Base-by-base conservation (phyloP, 2,797 vertebrate genomes). In the Spondyliosoma cantharus region DNA sequence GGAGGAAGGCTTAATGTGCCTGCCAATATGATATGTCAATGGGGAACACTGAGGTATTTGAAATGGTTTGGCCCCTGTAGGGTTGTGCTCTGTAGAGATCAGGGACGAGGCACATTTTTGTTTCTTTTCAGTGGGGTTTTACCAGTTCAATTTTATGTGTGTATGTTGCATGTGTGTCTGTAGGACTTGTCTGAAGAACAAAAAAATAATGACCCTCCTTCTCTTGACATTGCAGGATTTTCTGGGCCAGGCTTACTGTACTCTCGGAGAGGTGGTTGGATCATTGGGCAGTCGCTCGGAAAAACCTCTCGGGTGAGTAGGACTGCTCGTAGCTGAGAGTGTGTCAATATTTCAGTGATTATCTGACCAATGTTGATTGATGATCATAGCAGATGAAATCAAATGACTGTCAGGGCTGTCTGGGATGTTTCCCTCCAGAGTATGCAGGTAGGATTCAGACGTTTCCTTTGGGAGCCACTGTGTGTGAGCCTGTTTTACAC, bases 201-300 rank as follows among this genome's bases (percentile, higher is more conserved):
- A 56, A 70, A 56, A 45, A 46, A 5, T 2, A 16, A 16, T 46
- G 45, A 4, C 14, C 15, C 45, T 78, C 9, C 24, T 16, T 70
- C 20, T 76, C 37, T 73, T 74, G 0, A 25, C 62, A 84, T 29
- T 53, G 80, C 93, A 99, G 98, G 98, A 99, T 86, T 99, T 99
- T 90, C 94, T 99, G 91, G 98, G 98, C 80, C 97, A 99, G 88
- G 97, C 96, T 57, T 92, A 93, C 81, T 98, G 96, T 87, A 97
- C 98, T 1, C 92, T 99, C 37, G 98, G 98, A 81, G 98, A 99
- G 92, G 96, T 99, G 89, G 98, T 99, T 66, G 98, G 98, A 68
- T 98, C 97, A 7, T 91, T 97, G 89, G 98, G 97, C 80, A 96
- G 98, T 89, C 97, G 97, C 65, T 80, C 96, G 88, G 97, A 98